Evolutionary conservation across 1,140 invertebrate genomes (phyloP).

Genomic region (Stegodyphus dumicola): DNA sequence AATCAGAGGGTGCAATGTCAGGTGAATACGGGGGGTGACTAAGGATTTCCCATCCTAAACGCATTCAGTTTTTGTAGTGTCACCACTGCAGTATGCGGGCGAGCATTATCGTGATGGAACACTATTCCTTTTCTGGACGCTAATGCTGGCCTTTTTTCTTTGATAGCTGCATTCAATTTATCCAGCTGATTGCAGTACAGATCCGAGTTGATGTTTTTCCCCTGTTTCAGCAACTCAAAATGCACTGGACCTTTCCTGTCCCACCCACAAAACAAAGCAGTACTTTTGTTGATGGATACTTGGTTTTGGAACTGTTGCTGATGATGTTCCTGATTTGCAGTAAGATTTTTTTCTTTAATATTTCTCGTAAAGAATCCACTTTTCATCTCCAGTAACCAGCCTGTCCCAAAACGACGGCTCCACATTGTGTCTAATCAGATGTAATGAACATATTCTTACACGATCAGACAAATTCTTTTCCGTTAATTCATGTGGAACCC

Average conservation of each 20-base stretch:
- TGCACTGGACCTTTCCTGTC: conserved; percentile 8
- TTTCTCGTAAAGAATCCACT: too few species aligned
- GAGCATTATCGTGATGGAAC: too few species aligned
- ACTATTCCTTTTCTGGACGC: not conserved
- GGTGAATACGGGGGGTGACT: not conserved
- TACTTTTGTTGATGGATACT: too few species aligned
- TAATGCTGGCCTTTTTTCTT: conserved; percentile 3
- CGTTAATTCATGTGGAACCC: conserved; percentile 32
- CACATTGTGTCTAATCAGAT: not conserved
- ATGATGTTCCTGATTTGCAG: too few species aligned
- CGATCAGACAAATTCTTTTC: conserved; percentile 33
- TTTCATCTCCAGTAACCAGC: too few species aligned
- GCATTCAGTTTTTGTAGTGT: too few species aligned
- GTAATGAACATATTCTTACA: conserved; percentile 17
- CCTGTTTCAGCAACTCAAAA: conserved; percentile 8
- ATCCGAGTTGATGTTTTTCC: not conserved
- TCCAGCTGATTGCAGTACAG: conserved; percentile 13
- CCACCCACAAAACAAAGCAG: too few species aligned
- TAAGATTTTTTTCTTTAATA: too few species aligned
- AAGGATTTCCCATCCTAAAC: not conserved
- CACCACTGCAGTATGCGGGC: too few species aligned
- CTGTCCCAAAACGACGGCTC: too few species aligned
- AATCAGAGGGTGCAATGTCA: conserved; percentile 10
- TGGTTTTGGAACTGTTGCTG: too few species aligned
- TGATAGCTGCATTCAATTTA: conserved; percentile 11